Evolutionary conservation across 1,140 invertebrate genomes (phyloP), one percentile per base, ranked within the genome.

Genomic region (Trichonephila clavipes): DNA sequence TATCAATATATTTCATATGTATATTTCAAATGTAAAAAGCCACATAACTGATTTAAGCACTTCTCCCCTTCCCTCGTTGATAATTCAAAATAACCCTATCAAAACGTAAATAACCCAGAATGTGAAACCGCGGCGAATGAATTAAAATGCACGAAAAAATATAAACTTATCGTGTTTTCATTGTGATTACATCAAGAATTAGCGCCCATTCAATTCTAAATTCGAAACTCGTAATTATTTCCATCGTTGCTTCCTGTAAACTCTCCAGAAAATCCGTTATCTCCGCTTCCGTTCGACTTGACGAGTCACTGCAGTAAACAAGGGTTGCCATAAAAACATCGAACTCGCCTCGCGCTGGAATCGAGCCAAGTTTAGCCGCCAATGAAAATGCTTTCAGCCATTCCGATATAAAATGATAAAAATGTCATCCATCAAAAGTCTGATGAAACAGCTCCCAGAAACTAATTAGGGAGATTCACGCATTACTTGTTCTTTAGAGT

Each of bases 241-340:
- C 40, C 58, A 61, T 64, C 61, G n/a, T 64, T 51, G 66, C 64
- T 82, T 90, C 88, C 69, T 81, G 72, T 81, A 90, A 90, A 81
- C 88, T 62, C 88, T 90, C 88, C 88, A 90, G 58, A 90, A 90
- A 81, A 90, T 90, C 72, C 88, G 88, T 90, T 90, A 90, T 90
- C 88, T 90, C 44, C 88, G 40, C 58, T 90, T 90, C 88, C 88
- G 88, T 90, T 90, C 72, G 61, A 90, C 88, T 77, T 90, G 69
- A 90, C 88, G 88, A 72, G 69, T 77, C 88, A 90, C 88, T 90
- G 88, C 88, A 90, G 88, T 90, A 90, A 90, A 90, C 88, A 90
- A 82, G 88, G 88, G 88, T 90, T 90, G 34, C 88, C 88, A 81
- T 28, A 90, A 90, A 82, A 90, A 81, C 88, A 90, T 82, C 69